Evolutionary conservation across 2,888 invertebrate genomes (phyloP).

Genomic region (Micoletzkya japonica): DNA sequence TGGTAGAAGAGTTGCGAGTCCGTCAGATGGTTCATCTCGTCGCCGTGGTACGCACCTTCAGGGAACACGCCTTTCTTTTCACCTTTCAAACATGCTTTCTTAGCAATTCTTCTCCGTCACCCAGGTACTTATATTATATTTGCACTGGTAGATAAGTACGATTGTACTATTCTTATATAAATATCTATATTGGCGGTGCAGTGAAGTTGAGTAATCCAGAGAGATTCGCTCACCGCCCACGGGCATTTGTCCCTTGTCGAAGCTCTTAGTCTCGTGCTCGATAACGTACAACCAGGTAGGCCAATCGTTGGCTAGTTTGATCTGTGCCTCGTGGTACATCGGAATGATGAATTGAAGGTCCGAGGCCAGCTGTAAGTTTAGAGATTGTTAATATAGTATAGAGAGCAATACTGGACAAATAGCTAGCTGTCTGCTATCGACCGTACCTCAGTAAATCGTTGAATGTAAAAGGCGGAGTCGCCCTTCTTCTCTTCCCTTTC

Average conservation of each 20-base stretch:
- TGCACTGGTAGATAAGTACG: no score
- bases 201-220: background rate
- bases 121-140: no score
- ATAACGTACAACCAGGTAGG: conserved; percentile 18
- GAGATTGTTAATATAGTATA: no score
- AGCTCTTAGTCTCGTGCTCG: background rate
- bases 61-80: no score
- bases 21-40: background rate
- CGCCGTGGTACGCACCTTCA: conserved; percentile 11
- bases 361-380: conserved; percentile 41
- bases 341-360: conserved; percentile 50
- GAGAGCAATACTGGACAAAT: no score
- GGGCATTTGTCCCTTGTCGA: background rate
- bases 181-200: no score
- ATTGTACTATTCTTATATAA: no score
- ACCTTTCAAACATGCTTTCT: no score
- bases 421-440: no score
- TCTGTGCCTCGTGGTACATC: conserved; percentile 44
- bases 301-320: conserved; percentile 31
- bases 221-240: background rate
- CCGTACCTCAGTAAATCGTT: conserved; percentile 42
- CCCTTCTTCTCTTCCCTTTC: conserved; percentile 32
- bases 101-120: no score
- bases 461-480: conserved; percentile 41
- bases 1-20: no score